These are phyloP conservation scores for Microtus montanus DNA, from an alignment of 2,113 vertebrate species.

Conservation along the genomic window DNA sequence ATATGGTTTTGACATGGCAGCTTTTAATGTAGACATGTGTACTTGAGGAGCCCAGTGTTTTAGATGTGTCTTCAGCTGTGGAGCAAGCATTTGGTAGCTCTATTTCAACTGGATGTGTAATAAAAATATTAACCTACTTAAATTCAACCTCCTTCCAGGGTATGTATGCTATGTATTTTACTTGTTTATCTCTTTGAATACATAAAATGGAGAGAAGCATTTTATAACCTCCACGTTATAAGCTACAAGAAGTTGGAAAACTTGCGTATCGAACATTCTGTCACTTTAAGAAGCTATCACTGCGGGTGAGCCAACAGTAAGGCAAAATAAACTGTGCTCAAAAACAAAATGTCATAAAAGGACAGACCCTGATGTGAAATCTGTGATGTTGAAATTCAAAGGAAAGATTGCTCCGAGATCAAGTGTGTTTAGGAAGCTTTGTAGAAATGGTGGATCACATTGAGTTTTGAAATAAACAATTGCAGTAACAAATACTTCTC, in stretches of 20 bases:
- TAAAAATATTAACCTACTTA: background rate
- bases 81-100: background rate
- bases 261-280: background rate
- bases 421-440: background rate
- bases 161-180: background rate
- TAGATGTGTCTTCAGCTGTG: background rate
- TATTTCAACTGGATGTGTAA: background rate
- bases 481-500: background rate
- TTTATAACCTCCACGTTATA: background rate
- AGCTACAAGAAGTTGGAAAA: constrained; percentile 1
- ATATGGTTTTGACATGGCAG: background rate
- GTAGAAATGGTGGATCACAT: background rate
- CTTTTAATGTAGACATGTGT: background rate
- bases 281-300: constrained; percentile 25
- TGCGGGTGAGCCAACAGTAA: constrained; percentile 1
- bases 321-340: background rate
- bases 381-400: constrained; percentile 12
- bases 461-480: constrained; percentile 9
- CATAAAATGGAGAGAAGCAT: background rate
- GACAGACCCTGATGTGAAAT: background rate
- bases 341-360: constrained; percentile 4
- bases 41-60: background rate
- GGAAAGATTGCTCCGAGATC: background rate
- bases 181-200: constrained; percentile 18
- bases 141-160: background rate